phyloP scores from a whole-genome alignment of 1,140 invertebrate genomes.

The Drosophila pruinosa region DNA sequence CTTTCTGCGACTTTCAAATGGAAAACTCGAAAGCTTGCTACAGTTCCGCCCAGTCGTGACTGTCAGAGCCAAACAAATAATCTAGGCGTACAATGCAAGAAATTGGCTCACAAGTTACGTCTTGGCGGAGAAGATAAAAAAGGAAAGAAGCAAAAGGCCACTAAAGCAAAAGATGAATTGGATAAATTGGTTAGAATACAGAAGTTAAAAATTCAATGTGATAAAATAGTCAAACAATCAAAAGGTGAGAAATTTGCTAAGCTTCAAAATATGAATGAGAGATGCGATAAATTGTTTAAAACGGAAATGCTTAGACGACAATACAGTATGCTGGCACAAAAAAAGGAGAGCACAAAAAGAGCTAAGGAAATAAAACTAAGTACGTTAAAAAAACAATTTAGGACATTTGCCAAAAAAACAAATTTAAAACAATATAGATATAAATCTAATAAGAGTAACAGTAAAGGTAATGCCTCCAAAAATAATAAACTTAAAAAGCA shows the following conservation, averaged over 20 bases:
- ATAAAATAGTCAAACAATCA: conserved; percentile 10
- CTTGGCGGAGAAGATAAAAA: not conserved
- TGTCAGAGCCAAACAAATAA: not conserved
- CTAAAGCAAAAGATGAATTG: not conserved
- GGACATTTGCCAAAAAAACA: not conserved
- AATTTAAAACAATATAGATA: too few species aligned
- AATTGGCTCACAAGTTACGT: not conserved
- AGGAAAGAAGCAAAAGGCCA: not conserved
- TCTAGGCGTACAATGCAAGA: not conserved
- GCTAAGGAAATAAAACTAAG: not conserved
- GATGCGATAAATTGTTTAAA: conserved; percentile 2
- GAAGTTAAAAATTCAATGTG: conserved; percentile 4
- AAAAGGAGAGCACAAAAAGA: not conserved
- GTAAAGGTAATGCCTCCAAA: too few species aligned
- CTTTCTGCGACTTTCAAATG: not conserved
- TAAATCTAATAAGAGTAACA: too few species aligned
- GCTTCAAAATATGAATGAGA: not conserved
- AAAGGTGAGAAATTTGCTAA: conserved; percentile 3
- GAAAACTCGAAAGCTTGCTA: not conserved
- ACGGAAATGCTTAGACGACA: not conserved
- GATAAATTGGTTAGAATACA: not conserved
- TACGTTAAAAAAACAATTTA: not conserved
- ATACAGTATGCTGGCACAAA: not conserved
- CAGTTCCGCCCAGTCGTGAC: not conserved
- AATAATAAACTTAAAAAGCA: not conserved